Conservation (phyloP, 2,797 vertebrate species). For the Ataeniobius toweri region DNA sequence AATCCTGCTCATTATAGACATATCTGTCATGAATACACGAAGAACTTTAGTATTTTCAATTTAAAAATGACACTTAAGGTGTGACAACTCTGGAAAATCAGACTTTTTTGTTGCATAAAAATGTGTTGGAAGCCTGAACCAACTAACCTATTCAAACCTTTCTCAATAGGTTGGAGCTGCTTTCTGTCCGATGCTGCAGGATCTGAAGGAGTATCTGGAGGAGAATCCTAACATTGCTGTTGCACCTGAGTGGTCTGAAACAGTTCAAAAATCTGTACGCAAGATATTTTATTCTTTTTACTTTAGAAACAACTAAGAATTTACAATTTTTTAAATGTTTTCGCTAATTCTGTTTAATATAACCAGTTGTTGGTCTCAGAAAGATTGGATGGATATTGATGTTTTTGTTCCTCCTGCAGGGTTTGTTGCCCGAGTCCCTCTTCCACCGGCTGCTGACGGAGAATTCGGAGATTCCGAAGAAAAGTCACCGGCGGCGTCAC, state of each 20-base stretch:
- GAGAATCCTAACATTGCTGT: conserved; percentile 81
- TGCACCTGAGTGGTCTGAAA: conserved; percentile 82
- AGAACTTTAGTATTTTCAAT: neutral
- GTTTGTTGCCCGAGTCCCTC: conserved; percentile 85
- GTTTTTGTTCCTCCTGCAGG: conserved; percentile 66
- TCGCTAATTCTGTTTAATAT: neutral
- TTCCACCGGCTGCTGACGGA: conserved; percentile 86
- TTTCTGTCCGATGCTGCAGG: conserved; percentile 81
- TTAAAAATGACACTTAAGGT: neutral
- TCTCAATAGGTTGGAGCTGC: conserved; percentile 72
- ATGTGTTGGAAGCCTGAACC: neutral
- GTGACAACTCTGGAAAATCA: neutral
- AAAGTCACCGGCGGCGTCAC: conserved; percentile 76
- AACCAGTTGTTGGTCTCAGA: no score
- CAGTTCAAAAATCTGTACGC: conserved; percentile 80
- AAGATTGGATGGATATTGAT: neutral
- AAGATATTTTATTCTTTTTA: neutral
- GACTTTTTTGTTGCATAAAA: neutral
- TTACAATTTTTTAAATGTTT: neutral
- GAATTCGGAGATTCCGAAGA: conserved; percentile 83
- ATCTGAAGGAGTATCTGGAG: conserved; percentile 80
- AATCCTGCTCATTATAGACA: neutral
- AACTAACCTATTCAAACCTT: conserved; percentile 11
- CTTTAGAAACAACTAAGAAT: neutral
- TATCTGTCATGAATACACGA: neutral